phyloP scores from a whole-genome alignment of 2,113 vertebrate genomes.

The Leptocoma aspasia region DNA sequence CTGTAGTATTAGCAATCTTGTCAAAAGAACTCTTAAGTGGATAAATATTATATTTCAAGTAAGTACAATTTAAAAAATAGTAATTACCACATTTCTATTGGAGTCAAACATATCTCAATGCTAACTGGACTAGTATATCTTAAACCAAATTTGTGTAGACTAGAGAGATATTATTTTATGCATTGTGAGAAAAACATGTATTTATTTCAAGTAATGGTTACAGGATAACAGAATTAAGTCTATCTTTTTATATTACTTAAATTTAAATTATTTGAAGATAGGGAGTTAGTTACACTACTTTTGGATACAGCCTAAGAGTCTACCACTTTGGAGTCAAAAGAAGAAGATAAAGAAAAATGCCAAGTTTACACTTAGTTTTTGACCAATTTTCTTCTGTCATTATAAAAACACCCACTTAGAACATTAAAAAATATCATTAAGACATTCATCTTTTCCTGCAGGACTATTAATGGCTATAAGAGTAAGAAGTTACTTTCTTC shows the following conservation, averaged over 20 bases:
- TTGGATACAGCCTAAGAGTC: no score
- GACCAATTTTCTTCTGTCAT: background rate
- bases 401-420: rapidly evolving
- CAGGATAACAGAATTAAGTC: background rate
- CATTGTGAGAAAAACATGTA: background rate
- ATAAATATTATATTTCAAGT: background rate
- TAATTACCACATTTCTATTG: background rate
- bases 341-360: background rate
- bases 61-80: background rate
- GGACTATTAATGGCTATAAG: background rate
- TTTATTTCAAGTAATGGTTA: background rate
- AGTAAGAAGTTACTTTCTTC: background rate
- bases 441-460: background rate
- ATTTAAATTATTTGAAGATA: background rate
- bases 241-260: background rate
- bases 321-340: background rate
- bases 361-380: background rate
- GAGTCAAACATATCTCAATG: background rate
- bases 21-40: background rate
- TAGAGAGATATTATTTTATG: background rate
- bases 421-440: background rate
- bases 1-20: background rate
- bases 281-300: no score
- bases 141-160: background rate
- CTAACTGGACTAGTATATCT: background rate